phyloP scores from a whole-genome alignment of 2,888 invertebrate genomes.

The Lypha dubia region DNA sequence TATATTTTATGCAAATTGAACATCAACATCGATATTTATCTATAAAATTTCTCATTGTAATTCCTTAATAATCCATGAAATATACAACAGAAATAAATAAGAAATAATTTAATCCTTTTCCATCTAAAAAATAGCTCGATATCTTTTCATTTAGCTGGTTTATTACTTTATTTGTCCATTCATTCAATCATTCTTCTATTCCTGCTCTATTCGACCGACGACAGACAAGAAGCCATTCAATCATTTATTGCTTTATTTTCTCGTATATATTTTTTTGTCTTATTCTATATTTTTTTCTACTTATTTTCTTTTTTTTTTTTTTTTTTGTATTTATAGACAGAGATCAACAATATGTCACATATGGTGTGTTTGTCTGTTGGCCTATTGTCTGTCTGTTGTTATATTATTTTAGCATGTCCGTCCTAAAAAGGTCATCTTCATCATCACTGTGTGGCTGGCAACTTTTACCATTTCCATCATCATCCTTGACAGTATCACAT shows the following conservation, averaged over 20 bases:
- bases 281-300: no score
- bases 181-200: background rate
- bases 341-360: conserved; percentile 30
- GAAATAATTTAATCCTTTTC: conserved; percentile 44
- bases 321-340: background rate
- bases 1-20: conserved; percentile 13
- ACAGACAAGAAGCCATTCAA: conserved; percentile 2
- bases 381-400: background rate
- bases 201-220: background rate
- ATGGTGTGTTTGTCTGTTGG: conserved; percentile 19
- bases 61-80: background rate
- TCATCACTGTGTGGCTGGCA: background rate
- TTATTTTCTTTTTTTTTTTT: background rate
- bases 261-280: no score
- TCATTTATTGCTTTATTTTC: conserved; percentile 2
- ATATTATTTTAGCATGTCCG: background rate
- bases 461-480: background rate
- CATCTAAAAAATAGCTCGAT: conserved; percentile 31
- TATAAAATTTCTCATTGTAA: background rate
- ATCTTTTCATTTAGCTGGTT: conserved; percentile 18
- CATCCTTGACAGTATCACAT: conserved; percentile 14
- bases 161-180: background rate
- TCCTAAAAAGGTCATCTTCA: background rate
- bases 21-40: background rate
- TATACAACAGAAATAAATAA: background rate